Evolutionary conservation across 1,140 invertebrate genomes (phyloP).

Genomic region (Periplaneta americana): DNA sequence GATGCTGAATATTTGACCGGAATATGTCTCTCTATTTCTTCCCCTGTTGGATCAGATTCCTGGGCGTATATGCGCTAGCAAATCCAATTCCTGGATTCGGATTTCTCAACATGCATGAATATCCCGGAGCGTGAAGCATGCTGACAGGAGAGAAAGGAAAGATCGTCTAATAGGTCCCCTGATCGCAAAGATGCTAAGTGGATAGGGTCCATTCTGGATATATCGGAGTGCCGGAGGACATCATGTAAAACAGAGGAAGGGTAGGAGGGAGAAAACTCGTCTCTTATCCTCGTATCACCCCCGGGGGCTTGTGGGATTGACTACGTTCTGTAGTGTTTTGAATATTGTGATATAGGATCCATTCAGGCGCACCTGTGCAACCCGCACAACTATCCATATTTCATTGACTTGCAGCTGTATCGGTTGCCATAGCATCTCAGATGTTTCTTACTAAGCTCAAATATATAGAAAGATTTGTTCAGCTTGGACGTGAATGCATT

Average conservation of each 20-base stretch:
- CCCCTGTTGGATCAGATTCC: not conserved
- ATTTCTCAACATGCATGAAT: not conserved
- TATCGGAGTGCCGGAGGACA: not conserved
- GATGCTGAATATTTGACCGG: not conserved
- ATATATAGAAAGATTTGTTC: too few relatives aligned
- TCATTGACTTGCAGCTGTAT: not conserved
- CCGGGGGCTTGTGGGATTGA: not conserved
- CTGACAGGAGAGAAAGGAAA: not conserved
- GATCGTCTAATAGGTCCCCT: not conserved
- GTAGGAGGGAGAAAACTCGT: not conserved
- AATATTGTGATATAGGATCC: not conserved
- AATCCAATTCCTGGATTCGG: not conserved
- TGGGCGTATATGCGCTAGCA: not conserved
- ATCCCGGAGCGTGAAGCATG: not conserved
- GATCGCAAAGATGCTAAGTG: not conserved
- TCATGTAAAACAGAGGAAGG: not conserved
- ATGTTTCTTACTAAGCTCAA: too few relatives aligned
- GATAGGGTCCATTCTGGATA: not conserved
- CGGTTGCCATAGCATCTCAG: too few relatives aligned
- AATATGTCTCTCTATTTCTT: not conserved
- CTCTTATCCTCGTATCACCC: not conserved
- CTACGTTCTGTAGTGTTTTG: not conserved
- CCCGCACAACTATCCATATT: not conserved
- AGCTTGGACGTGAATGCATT: too few relatives aligned
- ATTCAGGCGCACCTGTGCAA: not conserved